phyloP scores from a whole-genome alignment of 1,140 invertebrate species.

The Drosophila bifasciata region DNA sequence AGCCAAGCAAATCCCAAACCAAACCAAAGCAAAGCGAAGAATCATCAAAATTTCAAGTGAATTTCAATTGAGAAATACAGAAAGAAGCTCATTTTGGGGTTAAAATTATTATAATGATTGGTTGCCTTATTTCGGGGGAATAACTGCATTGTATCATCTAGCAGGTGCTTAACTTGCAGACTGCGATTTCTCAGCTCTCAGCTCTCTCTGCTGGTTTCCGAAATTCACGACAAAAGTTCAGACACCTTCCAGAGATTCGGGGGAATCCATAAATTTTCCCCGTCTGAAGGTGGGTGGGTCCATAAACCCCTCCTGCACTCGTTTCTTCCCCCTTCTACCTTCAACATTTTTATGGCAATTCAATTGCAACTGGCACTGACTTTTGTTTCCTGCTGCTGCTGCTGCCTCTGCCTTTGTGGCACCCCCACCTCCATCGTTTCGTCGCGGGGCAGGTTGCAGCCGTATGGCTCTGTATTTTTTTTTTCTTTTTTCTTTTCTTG shows the following conservation, averaged over 20 bases:
- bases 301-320: background rate
- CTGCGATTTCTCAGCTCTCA: slow-evolving; percentile 4
- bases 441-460: slow-evolving; percentile 58
- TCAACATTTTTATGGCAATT: slow-evolving; percentile 66
- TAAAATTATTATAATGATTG: slow-evolving; percentile 19
- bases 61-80: slow-evolving; percentile 17
- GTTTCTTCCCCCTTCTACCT: slow-evolving; percentile 16
- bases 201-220: background rate
- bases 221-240: slow-evolving; percentile 2
- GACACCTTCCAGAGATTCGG: too few relatives aligned
- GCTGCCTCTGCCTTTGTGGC: background rate
- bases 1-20: too few relatives aligned
- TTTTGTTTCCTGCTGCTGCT: slow-evolving; percentile 60
- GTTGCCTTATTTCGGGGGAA: slow-evolving; percentile 32
- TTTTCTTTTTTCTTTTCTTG: slow-evolving; percentile 18
- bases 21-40: background rate
- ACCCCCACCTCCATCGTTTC: slow-evolving; percentile 8
- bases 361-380: slow-evolving; percentile 66
- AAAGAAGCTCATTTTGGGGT: slow-evolving; percentile 8
- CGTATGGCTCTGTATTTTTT: slow-evolving; percentile 67
- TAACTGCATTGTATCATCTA: slow-evolving; percentile 53
- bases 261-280: slow-evolving; percentile 58
- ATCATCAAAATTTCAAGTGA: slow-evolving; percentile 16
- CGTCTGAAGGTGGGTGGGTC: slow-evolving; percentile 24
- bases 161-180: slow-evolving; percentile 58